Conservation (phyloP, 2,797 vertebrate species). For the Oreochromis mossambicus region DNA sequence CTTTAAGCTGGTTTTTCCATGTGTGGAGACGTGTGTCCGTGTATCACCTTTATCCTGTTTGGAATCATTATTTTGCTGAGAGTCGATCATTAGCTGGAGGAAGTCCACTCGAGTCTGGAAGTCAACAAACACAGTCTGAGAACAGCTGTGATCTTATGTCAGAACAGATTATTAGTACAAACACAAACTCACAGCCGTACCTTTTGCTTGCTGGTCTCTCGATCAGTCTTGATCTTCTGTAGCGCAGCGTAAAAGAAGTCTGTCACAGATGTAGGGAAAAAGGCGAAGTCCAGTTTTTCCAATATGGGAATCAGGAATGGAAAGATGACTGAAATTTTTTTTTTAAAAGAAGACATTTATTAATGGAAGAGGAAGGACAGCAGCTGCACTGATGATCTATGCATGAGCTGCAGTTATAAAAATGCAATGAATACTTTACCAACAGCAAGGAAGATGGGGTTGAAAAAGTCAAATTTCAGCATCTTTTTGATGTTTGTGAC, state of each 20-base stretch:
- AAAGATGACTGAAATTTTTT: conserved; percentile 62
- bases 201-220: conserved; percentile 6
- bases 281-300: conserved; percentile 64
- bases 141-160: background rate
- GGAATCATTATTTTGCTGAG: conserved; percentile 57
- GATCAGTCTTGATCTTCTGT: conserved; percentile 70
- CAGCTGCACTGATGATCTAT: conserved; percentile 1
- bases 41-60: conserved; percentile 32
- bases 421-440: conserved; percentile 40
- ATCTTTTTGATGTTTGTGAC: conserved; percentile 79
- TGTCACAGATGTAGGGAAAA: conserved; percentile 57
- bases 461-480: conserved; percentile 66
- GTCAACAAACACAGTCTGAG: background rate
- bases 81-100: conserved; percentile 83
- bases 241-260: conserved; percentile 72
- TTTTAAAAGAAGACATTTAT: background rate
- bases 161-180: background rate
- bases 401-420: background rate
- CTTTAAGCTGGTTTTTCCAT: conserved; percentile 32
- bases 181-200: conserved; percentile 23
- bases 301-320: conserved; percentile 69
- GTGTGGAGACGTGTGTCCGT: background rate
- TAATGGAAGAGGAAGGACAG: background rate
- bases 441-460: conserved; percentile 49
- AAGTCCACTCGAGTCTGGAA: conserved; percentile 77